Base-by-base conservation (phyloP, 1,140 invertebrate species). In the Charaxes varanes region DNA sequence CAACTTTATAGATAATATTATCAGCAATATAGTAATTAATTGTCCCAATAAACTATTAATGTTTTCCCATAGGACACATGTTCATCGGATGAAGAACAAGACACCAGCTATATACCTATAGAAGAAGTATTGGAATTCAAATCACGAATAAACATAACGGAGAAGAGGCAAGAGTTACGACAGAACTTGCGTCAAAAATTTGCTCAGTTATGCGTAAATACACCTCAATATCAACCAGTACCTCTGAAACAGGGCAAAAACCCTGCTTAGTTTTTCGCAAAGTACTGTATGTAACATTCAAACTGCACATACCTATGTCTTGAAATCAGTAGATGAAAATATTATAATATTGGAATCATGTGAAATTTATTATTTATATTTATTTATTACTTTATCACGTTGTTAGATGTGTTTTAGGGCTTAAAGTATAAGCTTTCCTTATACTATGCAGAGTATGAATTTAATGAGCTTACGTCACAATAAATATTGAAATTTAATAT, bases 71-170 rank as follows among this genome's bases (percentile, higher is more conserved):
- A 80, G 79, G 76, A 79, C 31, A 77, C 76, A 60, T 83, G 84
- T 74, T 88, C 89, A 57, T 92, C 92, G 42, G 93, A 94, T 52
- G 91, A 94, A 49, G 92, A 93, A 48, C 88, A 90, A 55, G 88
- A 89, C 46, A 86, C 88, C 56, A 90, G 89, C 87, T 92, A 91
- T 85, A 96, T 96, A 86, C 93, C 94, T 33, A 88, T 91, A 51
- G 94, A 96, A 83, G 94, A 96, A 74, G 91, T 96, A 26, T 82
- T 90, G 74, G 87, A 87, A 77, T 94, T 94, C 63, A 91, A 92
- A 84, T 91, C 91, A 18, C 89, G 90, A 53, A 89, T 91, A 70
- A 89, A 93, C 64, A 88, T 94, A 53, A 89, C 89, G 45, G 89
- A 93, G 58, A 90, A 95, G 84, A 89, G 94, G 35, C 88, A 92